A percentile compares a stretch with the other conserved stretches of the same genome.
Conservation (phyloP, 2,797 vertebrate species). For the Platalea minor region DNA sequence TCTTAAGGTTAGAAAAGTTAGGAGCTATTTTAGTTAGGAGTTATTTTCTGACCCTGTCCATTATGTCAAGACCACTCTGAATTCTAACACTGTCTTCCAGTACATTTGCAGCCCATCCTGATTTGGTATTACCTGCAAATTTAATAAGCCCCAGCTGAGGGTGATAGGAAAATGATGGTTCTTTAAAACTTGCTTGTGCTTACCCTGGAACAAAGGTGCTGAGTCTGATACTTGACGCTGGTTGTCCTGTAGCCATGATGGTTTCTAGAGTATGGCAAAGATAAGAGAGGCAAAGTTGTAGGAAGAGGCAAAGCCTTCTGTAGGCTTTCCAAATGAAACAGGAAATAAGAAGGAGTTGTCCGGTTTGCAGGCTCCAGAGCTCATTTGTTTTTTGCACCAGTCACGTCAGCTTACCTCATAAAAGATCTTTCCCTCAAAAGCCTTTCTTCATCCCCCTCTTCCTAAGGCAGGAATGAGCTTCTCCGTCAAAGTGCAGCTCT, state of each 20-base stretch:
- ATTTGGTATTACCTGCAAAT: background rate
- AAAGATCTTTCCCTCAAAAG: background rate
- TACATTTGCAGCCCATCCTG: background rate
- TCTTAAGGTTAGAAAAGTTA: background rate
- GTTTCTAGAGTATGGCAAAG: background rate
- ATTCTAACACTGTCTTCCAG: background rate
- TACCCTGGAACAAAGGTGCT: background rate
- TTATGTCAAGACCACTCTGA: background rate
- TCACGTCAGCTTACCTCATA: background rate
- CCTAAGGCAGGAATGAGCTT: background rate
- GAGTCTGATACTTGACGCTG: background rate
- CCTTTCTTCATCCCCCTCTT: background rate
- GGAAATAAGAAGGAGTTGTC: background rate
- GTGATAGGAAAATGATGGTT: background rate
- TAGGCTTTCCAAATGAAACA: background rate
- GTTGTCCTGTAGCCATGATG: background rate
- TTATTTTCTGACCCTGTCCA: background rate
- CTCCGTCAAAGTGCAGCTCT: background rate
- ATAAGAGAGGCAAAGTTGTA: background rate
- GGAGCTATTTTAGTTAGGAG: background rate
- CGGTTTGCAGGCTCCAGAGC: background rate
- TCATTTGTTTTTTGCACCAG: background rate
- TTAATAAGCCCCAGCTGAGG: background rate
- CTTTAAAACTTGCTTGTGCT: background rate
- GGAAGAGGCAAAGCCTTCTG: background rate